phyloP scores from a whole-genome alignment of 2,888 invertebrate species.

The Tetragnatha montana region DNA sequence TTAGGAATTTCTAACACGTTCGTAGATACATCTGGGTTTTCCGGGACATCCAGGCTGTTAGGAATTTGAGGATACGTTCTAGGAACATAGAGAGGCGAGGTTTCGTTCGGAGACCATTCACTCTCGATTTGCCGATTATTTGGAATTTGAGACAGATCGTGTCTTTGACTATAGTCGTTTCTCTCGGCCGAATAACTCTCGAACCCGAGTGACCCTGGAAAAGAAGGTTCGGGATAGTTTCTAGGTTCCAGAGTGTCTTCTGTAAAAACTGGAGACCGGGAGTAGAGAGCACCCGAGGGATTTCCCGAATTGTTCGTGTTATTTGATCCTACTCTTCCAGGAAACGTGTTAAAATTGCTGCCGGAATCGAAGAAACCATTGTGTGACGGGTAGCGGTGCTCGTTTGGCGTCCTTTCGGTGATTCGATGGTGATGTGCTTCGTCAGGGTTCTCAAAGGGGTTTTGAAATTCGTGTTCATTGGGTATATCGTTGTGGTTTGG shows the following conservation, averaged over 20 bases:
- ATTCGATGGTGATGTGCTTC: background rate
- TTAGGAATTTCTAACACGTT: conserved; percentile 41
- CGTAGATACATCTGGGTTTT: conserved; percentile 33
- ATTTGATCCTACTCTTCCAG: background rate
- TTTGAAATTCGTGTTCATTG: background rate
- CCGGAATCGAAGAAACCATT: background rate
- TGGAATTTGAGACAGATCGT: background rate
- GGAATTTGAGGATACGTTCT: background rate
- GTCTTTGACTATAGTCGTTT: background rate
- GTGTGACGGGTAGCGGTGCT: background rate
- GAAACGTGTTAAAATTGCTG: background rate
- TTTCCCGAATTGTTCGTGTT: background rate
- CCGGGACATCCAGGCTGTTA: background rate
- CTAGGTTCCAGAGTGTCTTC: background rate
- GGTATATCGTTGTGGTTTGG: background rate
- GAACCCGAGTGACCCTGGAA: background rate
- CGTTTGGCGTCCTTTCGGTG: background rate
- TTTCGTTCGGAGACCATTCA: background rate
- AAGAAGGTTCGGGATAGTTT: background rate
- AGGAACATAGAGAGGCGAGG: background rate
- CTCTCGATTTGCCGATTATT: background rate
- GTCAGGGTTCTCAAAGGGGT: background rate
- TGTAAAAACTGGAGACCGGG: background rate
- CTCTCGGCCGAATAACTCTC: background rate
- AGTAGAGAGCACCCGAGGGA: background rate